These are phyloP conservation scores for Strix uralensis DNA, from an alignment of 2,113 vertebrate species.

Conservation along the genomic window DNA sequence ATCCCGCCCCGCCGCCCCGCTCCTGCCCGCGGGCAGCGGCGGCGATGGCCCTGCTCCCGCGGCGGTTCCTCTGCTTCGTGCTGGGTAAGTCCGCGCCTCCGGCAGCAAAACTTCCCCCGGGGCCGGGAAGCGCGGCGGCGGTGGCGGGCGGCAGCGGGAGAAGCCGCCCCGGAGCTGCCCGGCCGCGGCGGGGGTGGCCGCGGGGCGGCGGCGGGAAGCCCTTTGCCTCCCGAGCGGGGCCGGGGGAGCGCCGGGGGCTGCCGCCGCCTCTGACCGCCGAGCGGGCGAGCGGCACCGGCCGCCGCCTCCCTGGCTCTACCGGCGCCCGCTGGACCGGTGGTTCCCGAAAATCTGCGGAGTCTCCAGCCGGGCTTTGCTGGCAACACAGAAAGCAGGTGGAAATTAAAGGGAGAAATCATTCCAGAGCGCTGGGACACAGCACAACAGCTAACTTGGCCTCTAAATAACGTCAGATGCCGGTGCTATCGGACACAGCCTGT, in stretches of 20 bases:
- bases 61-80: constrained; percentile 45
- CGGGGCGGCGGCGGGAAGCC: too few species aligned
- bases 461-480: fast-evolving
- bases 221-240: too few species aligned
- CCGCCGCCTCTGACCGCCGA: too few species aligned
- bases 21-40: not conserved
- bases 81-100: constrained; percentile 23
- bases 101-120: too few species aligned
- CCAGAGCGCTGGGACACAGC: fast-evolving
- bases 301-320: fast-evolving
- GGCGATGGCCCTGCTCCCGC: not conserved
- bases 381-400: not conserved
- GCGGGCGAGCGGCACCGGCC: not conserved
- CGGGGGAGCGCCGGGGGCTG: too few species aligned
- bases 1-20: not conserved
- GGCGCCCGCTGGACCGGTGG: not conserved
- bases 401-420: not conserved
- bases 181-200: too few species aligned
- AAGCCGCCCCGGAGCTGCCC: too few species aligned
- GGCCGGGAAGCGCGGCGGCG: too few species aligned
- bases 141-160: too few species aligned
- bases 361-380: not conserved
- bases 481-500: not conserved
- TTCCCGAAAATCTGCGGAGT: fast-evolving
- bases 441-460: not conserved